These are phyloP conservation scores for Synanthedon formicaeformis DNA, from an alignment of 2,888 invertebrate species.

Conservation along the genomic window DNA sequence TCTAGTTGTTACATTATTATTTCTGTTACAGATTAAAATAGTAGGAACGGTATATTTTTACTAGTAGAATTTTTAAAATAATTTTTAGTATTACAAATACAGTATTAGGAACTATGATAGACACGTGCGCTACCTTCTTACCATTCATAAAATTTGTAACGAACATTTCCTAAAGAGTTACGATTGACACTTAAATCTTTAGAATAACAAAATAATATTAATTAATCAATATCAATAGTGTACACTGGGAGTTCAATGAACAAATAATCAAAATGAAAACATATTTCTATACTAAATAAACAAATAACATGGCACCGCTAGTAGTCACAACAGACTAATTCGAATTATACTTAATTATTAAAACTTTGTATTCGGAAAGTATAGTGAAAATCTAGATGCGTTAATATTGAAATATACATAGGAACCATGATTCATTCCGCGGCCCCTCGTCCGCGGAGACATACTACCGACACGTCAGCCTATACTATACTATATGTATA, in stretches of 20 bases:
- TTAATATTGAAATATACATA: slow-evolving; percentile 73
- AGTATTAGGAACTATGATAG: slow-evolving; percentile 71
- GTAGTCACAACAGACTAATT: slow-evolving; percentile 67
- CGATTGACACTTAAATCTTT: slow-evolving; percentile 29
- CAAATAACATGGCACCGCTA: slow-evolving; percentile 60
- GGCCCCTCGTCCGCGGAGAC: slow-evolving; percentile 59
- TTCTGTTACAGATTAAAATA: slow-evolving; percentile 60
- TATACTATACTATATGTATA: slow-evolving; percentile 40
- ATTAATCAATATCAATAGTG: slow-evolving; percentile 18
- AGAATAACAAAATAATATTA: slow-evolving; percentile 43
- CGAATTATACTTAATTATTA: slow-evolving; percentile 71
- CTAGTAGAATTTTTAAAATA: slow-evolving; percentile 68
- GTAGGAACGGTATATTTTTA: slow-evolving; percentile 68
- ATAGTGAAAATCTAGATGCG: slow-evolving; percentile 71
- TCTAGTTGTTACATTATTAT: slow-evolving; percentile 37
- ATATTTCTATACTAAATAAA: slow-evolving; percentile 36
- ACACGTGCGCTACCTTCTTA: slow-evolving; percentile 61
- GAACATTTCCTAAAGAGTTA: slow-evolving; percentile 43
- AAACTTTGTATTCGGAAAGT: slow-evolving; percentile 70
- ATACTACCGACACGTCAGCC: slow-evolving; percentile 59
- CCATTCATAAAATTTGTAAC: slow-evolving; percentile 52
- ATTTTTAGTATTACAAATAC: slow-evolving; percentile 62
- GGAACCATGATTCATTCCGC: slow-evolving; percentile 72
- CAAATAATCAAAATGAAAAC: slow-evolving; percentile 18
- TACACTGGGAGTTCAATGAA: slow-evolving; percentile 22